Evolutionary conservation across 2,888 invertebrate species (phyloP), one percentile per base, ranked within the genome.

Genomic region (Synergus umbraculus): DNA sequence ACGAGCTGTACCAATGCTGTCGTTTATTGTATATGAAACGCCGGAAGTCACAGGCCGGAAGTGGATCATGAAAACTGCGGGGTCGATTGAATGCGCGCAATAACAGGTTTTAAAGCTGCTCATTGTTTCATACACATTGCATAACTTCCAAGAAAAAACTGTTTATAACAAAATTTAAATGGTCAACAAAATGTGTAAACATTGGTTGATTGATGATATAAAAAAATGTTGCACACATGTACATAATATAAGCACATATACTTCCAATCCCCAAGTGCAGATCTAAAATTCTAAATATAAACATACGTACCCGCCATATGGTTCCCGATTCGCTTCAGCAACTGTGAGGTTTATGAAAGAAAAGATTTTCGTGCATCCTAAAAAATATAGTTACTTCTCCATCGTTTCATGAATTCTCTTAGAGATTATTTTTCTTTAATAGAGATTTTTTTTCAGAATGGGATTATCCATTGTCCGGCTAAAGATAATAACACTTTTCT

Each of bases 1-100:
- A 43, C 10, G 44, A 66, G 10, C 18, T n/a, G 43, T 66, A 44
- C 43, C 44, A 18, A 66, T 43, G 66, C 44, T 66, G 43, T 44
- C 66, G 66, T 44, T 44, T 66, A 29, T 29, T 29, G 22, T 29
- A 29, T 18, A 18, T n/a, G 43, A 66, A 66, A 66, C 66, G 44
- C 66, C 66, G 66, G 66, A 66, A 66, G 66, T 41, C 44, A 66
- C n/a, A 18, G 66, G n/a, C 66, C 66, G 66, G 66, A 66, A 66
- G 66, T 66, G 66, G 44, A 66, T 66, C 44, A 66, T 66, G 65
- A 66, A 66, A 66, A 66, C n/a, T 66, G 18, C 10, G 66, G 66
- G 66, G 66, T 66, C 66, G 66, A 66, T 66, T 66, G 66, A 66
- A 66, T 18, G 7, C 18, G 10, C 18, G 41, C 44, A 66, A 66